These are phyloP conservation scores for Pollenia labialis DNA, from an alignment of 2,888 invertebrate genomes.

Conservation along the genomic window DNA sequence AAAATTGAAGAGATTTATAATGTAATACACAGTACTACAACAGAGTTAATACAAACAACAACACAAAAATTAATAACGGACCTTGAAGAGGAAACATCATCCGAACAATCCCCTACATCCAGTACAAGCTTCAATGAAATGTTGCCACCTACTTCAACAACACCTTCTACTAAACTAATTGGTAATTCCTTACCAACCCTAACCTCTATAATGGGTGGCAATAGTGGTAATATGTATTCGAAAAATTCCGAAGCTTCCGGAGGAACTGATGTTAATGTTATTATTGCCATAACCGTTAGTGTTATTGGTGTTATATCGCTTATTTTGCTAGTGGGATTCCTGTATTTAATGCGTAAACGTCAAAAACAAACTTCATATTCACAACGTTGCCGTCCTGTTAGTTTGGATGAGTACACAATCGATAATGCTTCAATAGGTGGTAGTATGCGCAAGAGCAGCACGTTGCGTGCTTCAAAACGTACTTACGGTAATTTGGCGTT, in stretches of 20 bases:
- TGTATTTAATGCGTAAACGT: constrained; percentile 92
- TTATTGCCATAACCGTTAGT: constrained; percentile 92
- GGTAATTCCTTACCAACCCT: constrained; percentile 65
- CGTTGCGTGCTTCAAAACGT: constrained; percentile 90
- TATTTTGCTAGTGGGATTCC: constrained; percentile 89
- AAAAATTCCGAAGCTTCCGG: constrained; percentile 75
- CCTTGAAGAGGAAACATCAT: constrained; percentile 28
- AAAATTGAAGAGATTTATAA: constrained; percentile 76
- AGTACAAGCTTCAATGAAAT: constrained; percentile 11
- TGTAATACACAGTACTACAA: constrained; percentile 72
- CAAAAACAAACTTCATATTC: constrained; percentile 92
- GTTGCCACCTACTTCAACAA: constrained; percentile 26
- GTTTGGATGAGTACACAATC: constrained; percentile 94
- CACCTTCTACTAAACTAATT: constrained; percentile 23
- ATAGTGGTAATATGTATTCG: constrained; percentile 75
- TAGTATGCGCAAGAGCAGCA: constrained; percentile 90
- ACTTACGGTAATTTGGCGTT: constrained; percentile 96
- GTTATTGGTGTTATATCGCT: constrained; percentile 92
- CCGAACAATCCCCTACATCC: neutral
- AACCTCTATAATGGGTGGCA: constrained; percentile 61
- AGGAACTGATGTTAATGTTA: constrained; percentile 87
- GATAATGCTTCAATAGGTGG: constrained; percentile 94
- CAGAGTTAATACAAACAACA: constrained; percentile 60
- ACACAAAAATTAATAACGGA: constrained; percentile 49
- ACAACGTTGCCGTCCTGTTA: constrained; percentile 94